Base-by-base conservation (phyloP, 1,140 invertebrate species). In the Platyura marginata region DNA sequence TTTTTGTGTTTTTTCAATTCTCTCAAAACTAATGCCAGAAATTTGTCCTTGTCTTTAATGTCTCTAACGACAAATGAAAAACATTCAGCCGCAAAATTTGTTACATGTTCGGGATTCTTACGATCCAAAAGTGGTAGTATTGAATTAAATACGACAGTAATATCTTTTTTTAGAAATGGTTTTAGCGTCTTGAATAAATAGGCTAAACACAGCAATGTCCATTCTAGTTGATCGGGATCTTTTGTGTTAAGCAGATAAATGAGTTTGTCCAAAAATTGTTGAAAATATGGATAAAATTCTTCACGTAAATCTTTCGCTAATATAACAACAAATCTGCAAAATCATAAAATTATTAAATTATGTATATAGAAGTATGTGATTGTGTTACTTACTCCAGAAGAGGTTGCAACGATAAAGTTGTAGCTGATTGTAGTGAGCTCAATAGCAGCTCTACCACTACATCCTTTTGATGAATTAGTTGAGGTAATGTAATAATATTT, bases 41-140 rank as follows among this genome's bases (percentile, higher is more conserved):
- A 81, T 16, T 71, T 70, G 8, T 76, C 67, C 49, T 80, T 82
- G 49, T 92, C 80, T 49, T 71, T 77, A 29, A 89, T 76, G 72
- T 93, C 92, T 46, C 89, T 66, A 6, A 87, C 81, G 2, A 94
- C 77, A 67, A 89, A 93, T 11, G 88, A 79, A 69, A 95, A 93
- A 65, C 85, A 86, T 64, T 94, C 87, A 2, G 86, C 83, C n/a
- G 88, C 87, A 72, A 94, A 94, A 57, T 79, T 79, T 47, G 79
- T 79, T n/a, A 94, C 77, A 54, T 91, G 88, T 41, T 73, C 68
- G 42, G 81, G 82, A 44, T 73, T 67, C 47, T 74, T 68, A 3
- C 66, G 63, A 46, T 74, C 75, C 5, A 93, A 55, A 1, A 93
- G 56, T 1, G 84, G 82, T 18, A 85, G 59, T 32, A 90, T 73